A percentile compares a stretch with the other conserved stretches of the same genome.
Conservation (phyloP, 2,888 invertebrate genomes). For the Nasonovia ribisnigri region DNA sequence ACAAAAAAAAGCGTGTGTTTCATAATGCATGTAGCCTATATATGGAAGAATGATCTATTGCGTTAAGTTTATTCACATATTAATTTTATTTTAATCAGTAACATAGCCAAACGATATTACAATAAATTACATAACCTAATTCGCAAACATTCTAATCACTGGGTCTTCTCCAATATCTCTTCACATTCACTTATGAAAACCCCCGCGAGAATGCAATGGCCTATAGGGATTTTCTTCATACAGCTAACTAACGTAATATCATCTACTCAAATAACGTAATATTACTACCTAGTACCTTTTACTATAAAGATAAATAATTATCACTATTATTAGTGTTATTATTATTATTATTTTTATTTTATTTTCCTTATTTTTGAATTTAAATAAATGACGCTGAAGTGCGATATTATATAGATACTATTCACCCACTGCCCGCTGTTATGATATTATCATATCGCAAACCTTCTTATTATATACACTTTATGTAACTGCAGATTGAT, state of each 20-base stretch:
- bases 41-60: not conserved
- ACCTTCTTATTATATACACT: not conserved
- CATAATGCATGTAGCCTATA: not conserved
- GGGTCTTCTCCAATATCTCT: not conserved
- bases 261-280: not conserved
- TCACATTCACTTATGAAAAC: not conserved
- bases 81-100: not conserved
- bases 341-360: not conserved
- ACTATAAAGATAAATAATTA: too few species aligned
- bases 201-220: not conserved
- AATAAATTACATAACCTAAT: not conserved
- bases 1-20: not conserved
- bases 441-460: not conserved
- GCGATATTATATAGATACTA: too few species aligned
- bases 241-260: not conserved
- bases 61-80: not conserved
- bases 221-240: not conserved
- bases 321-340: not conserved
- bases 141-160: not conserved
- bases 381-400: not conserved
- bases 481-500: not conserved
- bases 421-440: not conserved
- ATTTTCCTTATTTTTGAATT: not conserved
- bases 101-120: not conserved
- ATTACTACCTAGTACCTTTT: too few species aligned